Evolutionary conservation across 64 coral and sea anemone species (phyloP).

Genomic region (Astreopora myriophthalma): DNA sequence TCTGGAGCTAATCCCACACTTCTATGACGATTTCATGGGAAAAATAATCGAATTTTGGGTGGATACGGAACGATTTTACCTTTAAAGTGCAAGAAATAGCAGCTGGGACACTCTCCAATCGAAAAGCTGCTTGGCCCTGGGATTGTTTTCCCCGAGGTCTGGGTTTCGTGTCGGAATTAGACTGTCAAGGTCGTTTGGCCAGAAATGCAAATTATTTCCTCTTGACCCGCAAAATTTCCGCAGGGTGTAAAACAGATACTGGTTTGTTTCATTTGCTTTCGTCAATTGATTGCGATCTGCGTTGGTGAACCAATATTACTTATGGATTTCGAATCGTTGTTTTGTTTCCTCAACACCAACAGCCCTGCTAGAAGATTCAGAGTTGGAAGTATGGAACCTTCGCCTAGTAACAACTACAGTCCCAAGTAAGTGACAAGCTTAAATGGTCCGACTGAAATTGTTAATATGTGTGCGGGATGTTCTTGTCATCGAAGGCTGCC

Average conservation of each 20-base stretch:
- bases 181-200: neutral
- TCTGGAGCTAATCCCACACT: neutral
- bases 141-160: neutral
- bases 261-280: slow-evolving; percentile 32
- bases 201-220: slow-evolving; percentile 15
- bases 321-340: slow-evolving; percentile 6
- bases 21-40: neutral
- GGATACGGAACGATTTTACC: neutral
- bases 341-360: slow-evolving; percentile 13
- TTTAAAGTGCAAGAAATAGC: neutral
- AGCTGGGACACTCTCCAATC: neutral
- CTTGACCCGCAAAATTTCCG: neutral
- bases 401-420: neutral
- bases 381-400: slow-evolving; percentile 7
- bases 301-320: neutral
- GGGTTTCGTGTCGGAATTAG: slow-evolving; percentile 4
- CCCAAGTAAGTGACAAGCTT: slow-evolving; percentile 12
- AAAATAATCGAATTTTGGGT: neutral
- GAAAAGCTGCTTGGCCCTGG: no score
- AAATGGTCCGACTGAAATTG: neutral
- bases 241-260: neutral
- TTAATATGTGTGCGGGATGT: neutral
- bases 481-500: neutral
- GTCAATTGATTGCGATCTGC: neutral
- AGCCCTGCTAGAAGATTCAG: slow-evolving; percentile 16